These are phyloP conservation scores for Patella depressa DNA, from an alignment of 2,888 invertebrate genomes.

Conservation along the genomic window DNA sequence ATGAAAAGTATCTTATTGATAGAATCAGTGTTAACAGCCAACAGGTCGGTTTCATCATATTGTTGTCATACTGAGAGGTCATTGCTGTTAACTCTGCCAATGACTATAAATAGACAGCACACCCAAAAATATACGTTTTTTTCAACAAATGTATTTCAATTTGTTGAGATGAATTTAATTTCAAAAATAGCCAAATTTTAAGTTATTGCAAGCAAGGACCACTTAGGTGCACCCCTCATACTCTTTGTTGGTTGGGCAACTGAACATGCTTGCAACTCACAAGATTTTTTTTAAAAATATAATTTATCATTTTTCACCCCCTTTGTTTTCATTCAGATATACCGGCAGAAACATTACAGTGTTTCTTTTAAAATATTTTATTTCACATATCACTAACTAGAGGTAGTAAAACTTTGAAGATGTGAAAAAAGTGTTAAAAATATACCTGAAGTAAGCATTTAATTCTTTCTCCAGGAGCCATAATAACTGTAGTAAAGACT, in stretches of 20 bases:
- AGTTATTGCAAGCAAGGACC: background rate
- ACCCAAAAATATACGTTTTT: no score
- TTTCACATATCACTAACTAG: background rate
- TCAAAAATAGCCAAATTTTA: no score
- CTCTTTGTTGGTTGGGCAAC: no score
- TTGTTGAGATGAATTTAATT: no score
- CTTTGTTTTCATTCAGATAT: background rate
- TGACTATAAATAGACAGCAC: no score
- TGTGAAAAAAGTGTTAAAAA: background rate
- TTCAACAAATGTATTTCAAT: no score
- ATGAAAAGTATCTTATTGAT: no score
- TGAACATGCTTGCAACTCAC: no score
- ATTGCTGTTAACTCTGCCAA: no score
- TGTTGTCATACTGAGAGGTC: no score
- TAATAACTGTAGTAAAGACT: conserved; percentile 95
- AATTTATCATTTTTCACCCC: background rate
- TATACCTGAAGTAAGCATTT: conserved; percentile 92
- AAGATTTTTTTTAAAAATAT: background rate
- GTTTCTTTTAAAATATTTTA: background rate
- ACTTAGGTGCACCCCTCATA: background rate
- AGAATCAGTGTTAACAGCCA: no score
- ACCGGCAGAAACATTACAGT: background rate
- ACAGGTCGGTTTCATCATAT: no score
- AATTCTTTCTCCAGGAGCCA: conserved; percentile 98
- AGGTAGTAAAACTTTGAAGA: background rate